These are phyloP conservation scores for Epinephelus malabaricus DNA, from an alignment of 2,797 vertebrate genomes.

Conservation along the genomic window DNA sequence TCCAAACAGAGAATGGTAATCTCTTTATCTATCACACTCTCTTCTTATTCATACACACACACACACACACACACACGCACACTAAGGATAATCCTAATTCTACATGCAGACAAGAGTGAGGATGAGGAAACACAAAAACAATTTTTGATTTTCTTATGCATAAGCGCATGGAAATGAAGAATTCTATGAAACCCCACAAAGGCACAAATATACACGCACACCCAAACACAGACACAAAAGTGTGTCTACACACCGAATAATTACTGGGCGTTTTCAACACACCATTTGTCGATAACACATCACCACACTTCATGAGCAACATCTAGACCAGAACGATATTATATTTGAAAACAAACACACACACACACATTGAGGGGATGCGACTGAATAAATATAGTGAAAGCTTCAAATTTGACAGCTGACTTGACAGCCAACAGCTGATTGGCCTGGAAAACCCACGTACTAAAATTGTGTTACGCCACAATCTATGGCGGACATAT, in stretches of 20 bases:
- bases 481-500: constrained; percentile 22
- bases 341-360: constrained; percentile 39
- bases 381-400: constrained; percentile 46
- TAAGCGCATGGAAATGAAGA: constrained; percentile 27
- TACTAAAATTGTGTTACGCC: constrained; percentile 32
- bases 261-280: constrained; percentile 37
- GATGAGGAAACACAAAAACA: constrained; percentile 39
- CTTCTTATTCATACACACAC: constrained; percentile 8
- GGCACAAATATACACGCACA: constrained; percentile 4
- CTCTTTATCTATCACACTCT: constrained; percentile 50
- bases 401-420: constrained; percentile 58
- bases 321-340: constrained; percentile 65
- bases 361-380: constrained; percentile 27
- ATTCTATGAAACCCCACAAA: constrained; percentile 30
- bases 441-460: constrained; percentile 35
- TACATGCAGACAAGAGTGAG: constrained; percentile 41
- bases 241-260: constrained; percentile 45
- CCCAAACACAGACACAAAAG: constrained; percentile 22
- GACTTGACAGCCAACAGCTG: constrained; percentile 45
- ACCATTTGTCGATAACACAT: constrained; percentile 77
- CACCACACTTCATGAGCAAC: constrained; percentile 72
- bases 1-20: constrained; percentile 56
- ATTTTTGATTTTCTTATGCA: constrained; percentile 20
- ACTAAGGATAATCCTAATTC: constrained; percentile 48
- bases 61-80: constrained; percentile 1